Conservation (phyloP, 2,113 vertebrate species). For the Noturus placidus region DNA sequence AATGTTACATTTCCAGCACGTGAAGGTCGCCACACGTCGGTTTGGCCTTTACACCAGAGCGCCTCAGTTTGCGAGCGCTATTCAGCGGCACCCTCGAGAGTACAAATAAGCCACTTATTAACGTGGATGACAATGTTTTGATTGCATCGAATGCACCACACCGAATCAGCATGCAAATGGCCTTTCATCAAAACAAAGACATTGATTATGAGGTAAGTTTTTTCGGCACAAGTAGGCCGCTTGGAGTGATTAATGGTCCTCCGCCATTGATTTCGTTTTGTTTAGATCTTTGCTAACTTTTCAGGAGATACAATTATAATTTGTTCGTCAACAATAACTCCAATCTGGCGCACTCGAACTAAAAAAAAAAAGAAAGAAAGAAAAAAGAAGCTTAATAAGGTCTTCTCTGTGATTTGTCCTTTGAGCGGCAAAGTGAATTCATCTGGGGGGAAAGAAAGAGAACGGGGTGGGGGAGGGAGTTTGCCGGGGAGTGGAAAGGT, state of each 20-base stretch:
- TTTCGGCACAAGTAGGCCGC: slow-evolving; percentile 72
- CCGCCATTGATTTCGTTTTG: slow-evolving; percentile 81
- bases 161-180: slow-evolving; percentile 76
- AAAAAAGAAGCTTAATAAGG: slow-evolving; percentile 68
- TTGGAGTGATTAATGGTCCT: slow-evolving; percentile 77
- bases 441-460: slow-evolving; percentile 2
- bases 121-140: slow-evolving; percentile 75
- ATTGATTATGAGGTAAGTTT: slow-evolving; percentile 84
- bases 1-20: not conserved
- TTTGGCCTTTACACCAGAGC: slow-evolving; percentile 60
- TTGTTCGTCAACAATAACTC: slow-evolving; percentile 80
- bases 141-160: slow-evolving; percentile 75
- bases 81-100: slow-evolving; percentile 72
- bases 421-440: slow-evolving; percentile 40
- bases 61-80: slow-evolving; percentile 66
- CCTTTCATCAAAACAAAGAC: slow-evolving; percentile 80
- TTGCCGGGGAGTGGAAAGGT: slow-evolving; percentile 11
- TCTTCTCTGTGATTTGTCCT: slow-evolving; percentile 72
- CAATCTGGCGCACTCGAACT: slow-evolving; percentile 74
- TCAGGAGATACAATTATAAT: slow-evolving; percentile 79
- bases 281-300: slow-evolving; percentile 80
- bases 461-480: not conserved
- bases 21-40: not conserved
- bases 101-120: slow-evolving; percentile 69
- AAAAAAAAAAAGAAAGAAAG: slow-evolving; percentile 19